Conservation (phyloP, 1,140 invertebrate genomes). For the Cotesia chilonis region DNA sequence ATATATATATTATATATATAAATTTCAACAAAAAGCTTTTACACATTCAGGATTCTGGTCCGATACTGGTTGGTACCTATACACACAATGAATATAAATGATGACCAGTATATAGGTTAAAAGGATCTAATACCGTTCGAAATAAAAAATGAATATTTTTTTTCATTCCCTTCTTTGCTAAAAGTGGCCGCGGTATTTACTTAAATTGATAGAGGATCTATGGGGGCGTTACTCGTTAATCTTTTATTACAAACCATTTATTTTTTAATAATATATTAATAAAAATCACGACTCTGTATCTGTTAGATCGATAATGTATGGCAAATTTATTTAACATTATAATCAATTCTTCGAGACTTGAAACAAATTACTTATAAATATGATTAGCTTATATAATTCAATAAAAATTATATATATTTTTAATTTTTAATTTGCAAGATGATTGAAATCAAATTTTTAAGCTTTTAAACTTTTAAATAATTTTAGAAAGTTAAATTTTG, state of each 20-base stretch:
- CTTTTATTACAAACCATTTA: constrained; percentile 48
- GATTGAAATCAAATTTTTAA: too few relatives aligned
- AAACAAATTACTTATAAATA: too few relatives aligned
- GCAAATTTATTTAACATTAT: too few relatives aligned
- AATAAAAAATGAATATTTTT: constrained; percentile 11
- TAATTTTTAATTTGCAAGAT: too few relatives aligned
- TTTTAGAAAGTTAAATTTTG: too few relatives aligned
- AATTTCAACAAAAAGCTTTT: too few relatives aligned
- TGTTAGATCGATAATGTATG: not conserved
- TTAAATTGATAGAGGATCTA: not conserved
- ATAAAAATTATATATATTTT: too few relatives aligned
- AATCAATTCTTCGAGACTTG: too few relatives aligned
- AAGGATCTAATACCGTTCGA: not conserved
- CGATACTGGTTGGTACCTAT: too few relatives aligned
- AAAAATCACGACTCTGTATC: not conserved
- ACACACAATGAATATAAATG: not conserved
- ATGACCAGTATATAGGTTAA: not conserved
- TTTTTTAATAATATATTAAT: constrained; percentile 21
- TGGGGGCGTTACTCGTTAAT: constrained; percentile 46
- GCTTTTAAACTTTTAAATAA: too few relatives aligned
- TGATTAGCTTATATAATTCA: too few relatives aligned
- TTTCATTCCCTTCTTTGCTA: constrained; percentile 1
- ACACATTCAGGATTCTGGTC: too few relatives aligned
- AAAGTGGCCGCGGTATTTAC: constrained; percentile 4
- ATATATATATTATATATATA: not conserved